phyloP scores from a whole-genome alignment of 2,797 vertebrate species.

The Pangasius macronema region DNA sequence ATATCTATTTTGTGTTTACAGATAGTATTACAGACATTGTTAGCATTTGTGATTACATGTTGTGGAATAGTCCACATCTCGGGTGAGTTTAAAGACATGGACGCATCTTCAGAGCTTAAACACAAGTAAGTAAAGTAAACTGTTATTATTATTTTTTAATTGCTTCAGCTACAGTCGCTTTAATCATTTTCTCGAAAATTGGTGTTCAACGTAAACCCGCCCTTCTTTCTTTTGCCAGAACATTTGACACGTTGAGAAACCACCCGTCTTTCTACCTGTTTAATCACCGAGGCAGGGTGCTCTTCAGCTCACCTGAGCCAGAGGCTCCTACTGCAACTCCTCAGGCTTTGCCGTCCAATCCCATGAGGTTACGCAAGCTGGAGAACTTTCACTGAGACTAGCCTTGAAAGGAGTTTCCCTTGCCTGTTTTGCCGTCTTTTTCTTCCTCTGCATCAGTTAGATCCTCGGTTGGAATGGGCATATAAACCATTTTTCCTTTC shows the following conservation, averaged over 20 bases:
- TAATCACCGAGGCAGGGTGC: slow-evolving; percentile 92
- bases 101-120: slow-evolving; percentile 96
- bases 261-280: slow-evolving; percentile 98
- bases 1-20: slow-evolving; percentile 64
- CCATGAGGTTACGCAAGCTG: slow-evolving; percentile 91
- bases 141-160: neutral
- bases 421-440: slow-evolving; percentile 54
- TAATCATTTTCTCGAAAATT: neutral
- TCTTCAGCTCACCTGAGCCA: slow-evolving; percentile 85
- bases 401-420: slow-evolving; percentile 59
- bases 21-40: slow-evolving; percentile 95
- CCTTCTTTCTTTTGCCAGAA: slow-evolving; percentile 73
- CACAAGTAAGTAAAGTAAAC: slow-evolving; percentile 83
- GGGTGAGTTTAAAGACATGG: slow-evolving; percentile 98
- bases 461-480: slow-evolving; percentile 77
- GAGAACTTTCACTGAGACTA: slow-evolving; percentile 92
- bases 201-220: neutral
- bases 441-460: slow-evolving; percentile 73
- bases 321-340: slow-evolving; percentile 78
- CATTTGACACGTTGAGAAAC: slow-evolving; percentile 97
- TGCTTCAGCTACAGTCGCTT: neutral
- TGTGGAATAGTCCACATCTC: slow-evolving; percentile 97
- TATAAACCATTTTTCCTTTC: slow-evolving; percentile 65
- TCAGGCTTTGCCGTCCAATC: slow-evolving; percentile 84
- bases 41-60: slow-evolving; percentile 93